Percentiles rank a stretch among this genome's conserved stretches.
These are phyloP conservation scores for Phlogophora meticulosa DNA, from an alignment of 2,888 invertebrate genomes.

Conservation along the genomic window DNA sequence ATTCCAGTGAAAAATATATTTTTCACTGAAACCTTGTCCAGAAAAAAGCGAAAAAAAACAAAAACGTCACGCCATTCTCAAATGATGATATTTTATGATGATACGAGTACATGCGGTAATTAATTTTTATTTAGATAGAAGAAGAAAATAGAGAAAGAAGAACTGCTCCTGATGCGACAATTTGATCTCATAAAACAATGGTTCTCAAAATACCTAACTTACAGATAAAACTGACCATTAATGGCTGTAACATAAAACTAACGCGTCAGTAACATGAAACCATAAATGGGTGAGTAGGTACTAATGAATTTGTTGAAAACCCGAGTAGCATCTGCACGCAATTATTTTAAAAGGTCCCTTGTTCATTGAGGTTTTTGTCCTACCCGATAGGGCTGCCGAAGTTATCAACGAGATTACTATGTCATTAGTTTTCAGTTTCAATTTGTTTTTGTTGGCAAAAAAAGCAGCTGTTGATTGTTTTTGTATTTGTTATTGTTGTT, in stretches of 20 bases:
- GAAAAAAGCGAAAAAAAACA: no score
- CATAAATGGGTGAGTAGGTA: slow-evolving; percentile 1
- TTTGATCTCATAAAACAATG: no score
- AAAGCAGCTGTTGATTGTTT: background rate
- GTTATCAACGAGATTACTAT: slow-evolving; percentile 21
- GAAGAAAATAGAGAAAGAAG: no score
- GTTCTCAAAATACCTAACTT: no score
- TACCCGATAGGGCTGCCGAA: background rate
- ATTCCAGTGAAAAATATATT: no score
- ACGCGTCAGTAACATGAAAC: slow-evolving; percentile 33
- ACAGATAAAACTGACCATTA: no score
- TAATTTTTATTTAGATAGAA: no score
- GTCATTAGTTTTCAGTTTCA: background rate
- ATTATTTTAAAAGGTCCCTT: slow-evolving; percentile 55
- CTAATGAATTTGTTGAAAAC: slow-evolving; percentile 45
- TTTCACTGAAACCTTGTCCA: no score
- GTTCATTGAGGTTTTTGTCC: slow-evolving; percentile 16
- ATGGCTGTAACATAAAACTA: background rate
- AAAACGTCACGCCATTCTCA: no score
- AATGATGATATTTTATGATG: no score
- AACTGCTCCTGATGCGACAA: no score
- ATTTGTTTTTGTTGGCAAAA: slow-evolving; percentile 4
- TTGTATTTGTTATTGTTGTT: background rate
- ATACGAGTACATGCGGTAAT: no score
- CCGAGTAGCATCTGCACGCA: slow-evolving; percentile 43